These are phyloP conservation scores for Nebria ingens DNA, from an alignment of 1,140 invertebrate species.

Conservation along the genomic window DNA sequence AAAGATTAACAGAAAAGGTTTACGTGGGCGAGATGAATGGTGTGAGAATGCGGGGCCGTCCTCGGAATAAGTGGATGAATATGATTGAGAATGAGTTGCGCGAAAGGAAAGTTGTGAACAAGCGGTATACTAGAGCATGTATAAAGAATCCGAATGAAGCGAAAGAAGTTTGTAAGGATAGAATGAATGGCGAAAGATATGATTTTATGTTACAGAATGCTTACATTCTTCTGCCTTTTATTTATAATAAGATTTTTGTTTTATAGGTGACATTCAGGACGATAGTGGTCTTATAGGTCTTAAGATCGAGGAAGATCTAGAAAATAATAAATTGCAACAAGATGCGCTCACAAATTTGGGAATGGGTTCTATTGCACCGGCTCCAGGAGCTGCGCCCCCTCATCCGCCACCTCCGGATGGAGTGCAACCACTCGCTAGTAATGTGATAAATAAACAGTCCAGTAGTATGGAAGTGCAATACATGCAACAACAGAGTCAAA, in stretches of 20 bases:
- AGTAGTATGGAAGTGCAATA: constrained; percentile 70
- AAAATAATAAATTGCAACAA: constrained; percentile 17
- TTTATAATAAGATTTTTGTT: neutral
- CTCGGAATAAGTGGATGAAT: no score
- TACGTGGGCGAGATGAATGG: no score
- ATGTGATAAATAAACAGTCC: constrained; percentile 69
- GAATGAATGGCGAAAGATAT: no score
- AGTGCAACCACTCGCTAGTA: constrained; percentile 62
- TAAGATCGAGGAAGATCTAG: constrained; percentile 17
- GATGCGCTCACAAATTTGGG: constrained; percentile 18
- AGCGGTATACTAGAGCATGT: no score
- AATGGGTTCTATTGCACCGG: constrained; percentile 11
- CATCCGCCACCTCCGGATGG: constrained; percentile 37
- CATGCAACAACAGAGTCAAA: constrained; percentile 94
- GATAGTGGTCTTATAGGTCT: neutral
- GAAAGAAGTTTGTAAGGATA: no score
- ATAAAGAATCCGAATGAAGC: no score
- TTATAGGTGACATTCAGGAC: neutral
- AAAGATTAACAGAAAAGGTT: no score
- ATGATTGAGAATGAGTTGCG: no score
- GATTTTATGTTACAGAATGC: no score
- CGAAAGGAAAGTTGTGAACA: no score
- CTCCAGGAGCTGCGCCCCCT: constrained; percentile 17
- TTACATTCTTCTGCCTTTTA: no score
- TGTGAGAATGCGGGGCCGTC: no score